Base-by-base conservation (phyloP, 30 jellyfish, hydroid and myxozoan species). In the Chrysaora quinquecirrha region DNA sequence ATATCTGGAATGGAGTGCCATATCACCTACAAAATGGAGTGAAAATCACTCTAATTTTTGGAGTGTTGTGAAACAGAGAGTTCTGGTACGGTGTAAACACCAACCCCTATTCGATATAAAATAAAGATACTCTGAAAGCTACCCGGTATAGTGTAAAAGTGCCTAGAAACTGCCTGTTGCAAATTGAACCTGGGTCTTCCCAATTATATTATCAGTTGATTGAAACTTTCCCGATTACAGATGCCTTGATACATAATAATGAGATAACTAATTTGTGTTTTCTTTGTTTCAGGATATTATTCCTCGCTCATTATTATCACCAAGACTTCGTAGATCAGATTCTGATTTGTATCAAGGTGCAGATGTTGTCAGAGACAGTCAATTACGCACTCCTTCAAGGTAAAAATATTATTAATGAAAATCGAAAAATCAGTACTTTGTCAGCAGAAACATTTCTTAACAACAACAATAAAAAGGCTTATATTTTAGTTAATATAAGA, bases 361-460 rank as follows among this genome's bases (percentile, higher is more conserved):
- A 28, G 72, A 49, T 20, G 90, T 80, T 64, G 90, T 80, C 34
- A 65, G 77, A 49, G 90, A 80, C 60, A 19, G 27, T 52, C 12
- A 16, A 3, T 3, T 3, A 3, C 24, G 2, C 19, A 12, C 29
- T 52, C 29, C 68, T 52, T 52, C 68, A 52, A 52, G 58, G 58
- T 43, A 43, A 43, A 6, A 9, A 16, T 43, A 43, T 6, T 6
- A 6, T 43, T 6, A 43, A 9, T 43, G 16, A 16, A 20, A 9
- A 20, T 52, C 3, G 19, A 3, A 19, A 12, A 52, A 52, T 6
- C 16, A 43, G 58, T 43, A 16, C 12, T 43, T 43, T 6, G 9
- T 43, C 58, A 43, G 16, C 9, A 16, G 58, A 9, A 43, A 43
- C 16, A 16, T 43, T 43, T 43, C 58, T 6, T 43, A 43, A 16